These are phyloP conservation scores for Misgurnus anguillicaudatus DNA, from an alignment of 2,113 vertebrate genomes.

Conservation along the genomic window DNA sequence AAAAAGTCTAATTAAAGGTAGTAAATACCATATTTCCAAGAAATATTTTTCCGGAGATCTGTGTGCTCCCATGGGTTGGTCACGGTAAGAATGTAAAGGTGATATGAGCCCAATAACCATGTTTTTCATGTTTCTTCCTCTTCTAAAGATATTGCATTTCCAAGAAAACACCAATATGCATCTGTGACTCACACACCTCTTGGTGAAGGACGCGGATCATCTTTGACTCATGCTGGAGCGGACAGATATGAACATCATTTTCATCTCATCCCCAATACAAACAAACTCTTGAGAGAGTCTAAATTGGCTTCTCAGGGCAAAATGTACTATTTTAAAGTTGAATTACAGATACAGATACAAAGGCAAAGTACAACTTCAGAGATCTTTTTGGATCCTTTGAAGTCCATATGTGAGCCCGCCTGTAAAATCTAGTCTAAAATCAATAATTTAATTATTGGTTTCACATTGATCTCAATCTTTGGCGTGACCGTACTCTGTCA, in stretches of 20 bases:
- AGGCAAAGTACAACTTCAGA: not conserved
- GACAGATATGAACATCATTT: conserved; percentile 5
- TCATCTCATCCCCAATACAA: conserved; percentile 7
- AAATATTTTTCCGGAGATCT: not conserved
- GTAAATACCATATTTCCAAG: not conserved
- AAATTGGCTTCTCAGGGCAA: not conserved
- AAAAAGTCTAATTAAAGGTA: not conserved
- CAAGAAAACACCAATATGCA: conserved; percentile 30
- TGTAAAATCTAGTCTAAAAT: no score
- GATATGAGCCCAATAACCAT: conserved; percentile 2
- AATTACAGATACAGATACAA: not conserved
- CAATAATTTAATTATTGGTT: no score
- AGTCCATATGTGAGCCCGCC: no score
- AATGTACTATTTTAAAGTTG: not conserved
- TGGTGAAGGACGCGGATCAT: conserved; percentile 19
- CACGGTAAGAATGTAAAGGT: not conserved
- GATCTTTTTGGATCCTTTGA: no score
- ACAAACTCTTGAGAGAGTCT: not conserved
- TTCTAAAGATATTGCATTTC: conserved; percentile 39
- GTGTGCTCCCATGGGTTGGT: not conserved
- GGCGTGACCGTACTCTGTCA: no score
- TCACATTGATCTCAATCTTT: no score
- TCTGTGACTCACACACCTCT: conserved; percentile 35
- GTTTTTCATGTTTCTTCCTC: conserved; percentile 41
- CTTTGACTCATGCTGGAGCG: conserved; percentile 11